phyloP scores from a whole-genome alignment of 2,888 invertebrate genomes.

The Philereme transversata region DNA sequence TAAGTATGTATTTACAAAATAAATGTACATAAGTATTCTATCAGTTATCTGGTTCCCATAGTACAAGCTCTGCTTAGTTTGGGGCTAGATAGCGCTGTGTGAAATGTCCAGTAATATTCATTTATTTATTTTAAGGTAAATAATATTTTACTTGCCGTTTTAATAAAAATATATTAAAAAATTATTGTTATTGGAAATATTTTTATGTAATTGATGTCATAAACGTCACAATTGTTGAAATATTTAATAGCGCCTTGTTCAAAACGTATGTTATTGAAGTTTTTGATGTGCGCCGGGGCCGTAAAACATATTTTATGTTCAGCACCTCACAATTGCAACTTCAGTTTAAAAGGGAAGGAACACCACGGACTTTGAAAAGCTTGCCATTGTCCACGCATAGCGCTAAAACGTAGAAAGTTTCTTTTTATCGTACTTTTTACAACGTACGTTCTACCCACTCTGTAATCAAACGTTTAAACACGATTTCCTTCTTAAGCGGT shows the following conservation, averaged over 20 bases:
- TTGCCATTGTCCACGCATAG: conserved; percentile 64
- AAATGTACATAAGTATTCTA: too few species aligned
- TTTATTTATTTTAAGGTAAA: too few species aligned
- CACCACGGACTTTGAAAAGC: conserved; percentile 62
- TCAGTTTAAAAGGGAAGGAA: conserved; percentile 69
- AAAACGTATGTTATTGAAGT: conserved; percentile 59
- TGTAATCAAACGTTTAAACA: conserved; percentile 36
- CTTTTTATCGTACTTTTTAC: conserved; percentile 53
- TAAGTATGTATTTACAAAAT: too few species aligned
- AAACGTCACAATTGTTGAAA: conserved; percentile 22
- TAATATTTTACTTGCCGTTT: neutral
- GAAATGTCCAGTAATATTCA: too few species aligned
- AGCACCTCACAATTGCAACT: conserved; percentile 64
- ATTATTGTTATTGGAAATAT: neutral
- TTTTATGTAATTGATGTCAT: conserved; percentile 21
- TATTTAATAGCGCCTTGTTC: conserved; percentile 24
- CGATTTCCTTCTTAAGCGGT: conserved; percentile 29
- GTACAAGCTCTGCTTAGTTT: too few species aligned
- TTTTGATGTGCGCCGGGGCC: conserved; percentile 72
- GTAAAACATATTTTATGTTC: conserved; percentile 80
- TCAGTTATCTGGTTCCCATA: too few species aligned
- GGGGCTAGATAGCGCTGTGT: too few species aligned
- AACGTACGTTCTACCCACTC: conserved; percentile 34
- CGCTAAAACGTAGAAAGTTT: conserved; percentile 74
- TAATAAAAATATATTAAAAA: neutral